Conservation (phyloP, 2,113 vertebrate species). For the Tor tambroides region DNA sequence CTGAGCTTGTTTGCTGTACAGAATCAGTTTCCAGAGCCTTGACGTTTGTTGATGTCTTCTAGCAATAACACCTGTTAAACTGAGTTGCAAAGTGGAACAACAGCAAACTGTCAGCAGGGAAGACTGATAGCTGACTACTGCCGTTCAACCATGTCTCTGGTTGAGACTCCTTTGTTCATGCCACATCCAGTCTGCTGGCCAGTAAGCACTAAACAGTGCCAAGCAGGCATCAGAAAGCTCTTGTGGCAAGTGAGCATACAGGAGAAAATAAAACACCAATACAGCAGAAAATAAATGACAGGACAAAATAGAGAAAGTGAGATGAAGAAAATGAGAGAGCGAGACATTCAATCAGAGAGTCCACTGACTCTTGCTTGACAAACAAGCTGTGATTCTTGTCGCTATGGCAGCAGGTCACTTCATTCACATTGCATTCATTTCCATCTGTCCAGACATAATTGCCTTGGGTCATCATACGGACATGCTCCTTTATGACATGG, state of each 20-base stretch:
- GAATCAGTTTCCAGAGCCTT: slow-evolving; percentile 44
- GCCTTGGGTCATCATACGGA: not conserved
- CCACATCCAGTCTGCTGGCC: not conserved
- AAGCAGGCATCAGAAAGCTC: not conserved
- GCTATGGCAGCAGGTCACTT: slow-evolving; percentile 13
- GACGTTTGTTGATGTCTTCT: slow-evolving; percentile 56
- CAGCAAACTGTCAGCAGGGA: not conserved
- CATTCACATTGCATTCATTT: slow-evolving; percentile 3
- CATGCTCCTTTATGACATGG: not conserved
- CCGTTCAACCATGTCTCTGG: not conserved
- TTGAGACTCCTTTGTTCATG: not conserved
- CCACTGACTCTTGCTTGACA: not conserved
- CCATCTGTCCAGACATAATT: slow-evolving; percentile 2
- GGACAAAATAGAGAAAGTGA: slow-evolving; percentile 44
- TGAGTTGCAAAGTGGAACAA: not conserved
- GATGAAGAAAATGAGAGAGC: not conserved
- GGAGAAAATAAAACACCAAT: slow-evolving; percentile 73
- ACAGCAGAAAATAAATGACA: slow-evolving; percentile 65
- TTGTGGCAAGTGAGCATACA: slow-evolving; percentile 15
- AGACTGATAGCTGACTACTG: not conserved
- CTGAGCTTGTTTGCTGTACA: slow-evolving; percentile 46
- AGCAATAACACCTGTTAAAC: slow-evolving; percentile 62
- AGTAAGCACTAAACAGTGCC: not conserved
- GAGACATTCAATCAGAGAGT: not conserved
- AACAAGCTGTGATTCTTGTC: not conserved